Conservation (phyloP, 2,113 vertebrate genomes). For the Phyllopteryx taeniolatus region DNA sequence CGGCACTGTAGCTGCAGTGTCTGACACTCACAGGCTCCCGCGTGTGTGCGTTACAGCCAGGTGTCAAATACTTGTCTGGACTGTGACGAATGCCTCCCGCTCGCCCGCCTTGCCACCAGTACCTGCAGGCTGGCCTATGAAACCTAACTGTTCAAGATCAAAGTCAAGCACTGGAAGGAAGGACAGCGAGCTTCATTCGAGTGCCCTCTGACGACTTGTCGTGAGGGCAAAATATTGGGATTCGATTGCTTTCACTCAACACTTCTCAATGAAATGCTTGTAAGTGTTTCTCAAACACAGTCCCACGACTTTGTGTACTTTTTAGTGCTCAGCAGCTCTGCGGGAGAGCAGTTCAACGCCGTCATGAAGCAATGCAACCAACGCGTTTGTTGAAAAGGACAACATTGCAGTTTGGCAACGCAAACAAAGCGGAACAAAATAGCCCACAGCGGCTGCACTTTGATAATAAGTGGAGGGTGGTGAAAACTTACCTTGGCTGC, state of each 20-base stretch:
- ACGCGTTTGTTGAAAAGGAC: neutral
- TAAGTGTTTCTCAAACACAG: neutral
- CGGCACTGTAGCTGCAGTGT: constrained; percentile 59
- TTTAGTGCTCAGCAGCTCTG: neutral
- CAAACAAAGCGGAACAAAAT: neutral
- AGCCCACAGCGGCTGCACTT: neutral
- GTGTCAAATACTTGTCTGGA: constrained; percentile 75
- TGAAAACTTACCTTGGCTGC: constrained; percentile 85
- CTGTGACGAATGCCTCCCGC: constrained; percentile 70
- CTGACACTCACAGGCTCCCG: constrained; percentile 51
- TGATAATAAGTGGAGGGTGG: constrained; percentile 15
- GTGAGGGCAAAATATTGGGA: neutral
- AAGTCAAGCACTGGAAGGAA: constrained; percentile 19
- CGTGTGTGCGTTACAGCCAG: constrained; percentile 57
- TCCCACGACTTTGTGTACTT: neutral
- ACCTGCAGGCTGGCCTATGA: constrained; percentile 50
- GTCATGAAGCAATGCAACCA: constrained; percentile 1
- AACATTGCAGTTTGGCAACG: neutral
- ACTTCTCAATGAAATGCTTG: neutral
- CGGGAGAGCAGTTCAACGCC: neutral
- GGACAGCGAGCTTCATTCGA: constrained; percentile 6
- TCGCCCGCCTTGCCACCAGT: constrained; percentile 50
- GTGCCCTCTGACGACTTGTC: neutral
- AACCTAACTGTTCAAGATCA: constrained; percentile 54
- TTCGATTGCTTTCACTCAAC: neutral